Evolutionary conservation across 2,888 invertebrate genomes (phyloP).

Genomic region (Clistopyga incitator): DNA sequence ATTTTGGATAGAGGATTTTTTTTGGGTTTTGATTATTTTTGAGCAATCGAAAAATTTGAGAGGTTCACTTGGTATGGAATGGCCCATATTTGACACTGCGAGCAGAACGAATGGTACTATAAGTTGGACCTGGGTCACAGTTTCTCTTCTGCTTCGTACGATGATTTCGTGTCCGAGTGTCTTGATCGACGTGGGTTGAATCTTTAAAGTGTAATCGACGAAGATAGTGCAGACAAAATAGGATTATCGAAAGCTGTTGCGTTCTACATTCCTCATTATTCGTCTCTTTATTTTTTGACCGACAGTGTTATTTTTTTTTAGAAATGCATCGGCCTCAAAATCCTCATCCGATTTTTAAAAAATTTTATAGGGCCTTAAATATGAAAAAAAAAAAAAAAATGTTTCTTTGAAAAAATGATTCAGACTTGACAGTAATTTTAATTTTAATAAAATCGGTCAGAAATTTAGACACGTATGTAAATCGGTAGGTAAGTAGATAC

Average conservation of each 20-base stretch:
- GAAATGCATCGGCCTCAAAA: not conserved
- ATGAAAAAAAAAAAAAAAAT: no score
- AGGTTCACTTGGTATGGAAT: no score
- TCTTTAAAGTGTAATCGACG: constrained; percentile 41
- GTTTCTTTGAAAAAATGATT: no score
- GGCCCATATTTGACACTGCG: not conserved
- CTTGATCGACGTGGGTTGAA: constrained; percentile 66
- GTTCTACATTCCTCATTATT: constrained; percentile 30
- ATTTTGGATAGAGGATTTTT: no score
- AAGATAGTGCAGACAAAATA: constrained; percentile 1
- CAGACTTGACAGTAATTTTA: no score
- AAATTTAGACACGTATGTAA: no score
- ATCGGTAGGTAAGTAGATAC: not conserved
- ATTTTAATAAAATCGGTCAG: no score
- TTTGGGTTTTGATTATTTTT: no score
- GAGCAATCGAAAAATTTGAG: no score
- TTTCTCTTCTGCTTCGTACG: constrained; percentile 66
- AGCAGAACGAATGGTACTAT: constrained; percentile 34
- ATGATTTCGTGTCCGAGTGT: constrained; percentile 55
- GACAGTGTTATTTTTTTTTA: not conserved
- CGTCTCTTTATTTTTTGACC: constrained; percentile 1
- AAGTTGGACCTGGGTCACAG: constrained; percentile 64
- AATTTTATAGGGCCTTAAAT: no score
- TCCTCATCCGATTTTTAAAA: not conserved
- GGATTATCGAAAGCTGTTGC: constrained; percentile 53